Conservation (phyloP, 2,797 vertebrate genomes). For the Poeciliopsis paucimaculata region DNA sequence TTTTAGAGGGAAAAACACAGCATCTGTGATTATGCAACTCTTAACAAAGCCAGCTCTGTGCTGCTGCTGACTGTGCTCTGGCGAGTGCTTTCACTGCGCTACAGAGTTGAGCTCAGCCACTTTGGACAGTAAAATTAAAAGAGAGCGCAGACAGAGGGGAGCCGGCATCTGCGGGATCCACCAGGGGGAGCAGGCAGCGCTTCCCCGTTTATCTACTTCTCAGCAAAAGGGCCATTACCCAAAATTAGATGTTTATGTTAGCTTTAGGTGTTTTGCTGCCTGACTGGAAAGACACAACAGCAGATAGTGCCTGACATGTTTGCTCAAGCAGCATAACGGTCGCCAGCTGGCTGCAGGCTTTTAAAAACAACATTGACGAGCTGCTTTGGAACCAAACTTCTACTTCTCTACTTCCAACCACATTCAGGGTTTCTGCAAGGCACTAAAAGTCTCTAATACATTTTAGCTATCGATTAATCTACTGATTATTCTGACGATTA, state of each 20-base stretch:
- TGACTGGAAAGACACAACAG: not conserved
- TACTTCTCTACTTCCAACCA: not conserved
- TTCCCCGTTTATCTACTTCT: slow-evolving; percentile 4
- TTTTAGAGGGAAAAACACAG: slow-evolving; percentile 4
- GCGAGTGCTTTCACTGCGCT: not conserved
- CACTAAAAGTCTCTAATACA: not conserved
- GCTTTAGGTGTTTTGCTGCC: not conserved
- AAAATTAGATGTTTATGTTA: not conserved
- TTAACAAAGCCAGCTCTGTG: slow-evolving; percentile 30
- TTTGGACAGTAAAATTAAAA: slow-evolving; percentile 4
- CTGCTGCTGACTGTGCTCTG: slow-evolving; percentile 29
- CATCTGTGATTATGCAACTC: slow-evolving; percentile 16
- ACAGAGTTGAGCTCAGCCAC: slow-evolving; percentile 19
- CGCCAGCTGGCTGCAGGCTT: not conserved
- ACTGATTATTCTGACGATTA: no score
- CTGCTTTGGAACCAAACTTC: not conserved
- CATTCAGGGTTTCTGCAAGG: not conserved
- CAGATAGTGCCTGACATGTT: not conserved
- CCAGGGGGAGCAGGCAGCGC: slow-evolving; percentile 30
- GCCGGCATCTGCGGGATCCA: slow-evolving; percentile 37
- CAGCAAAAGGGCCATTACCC: not conserved
- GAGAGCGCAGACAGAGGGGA: slow-evolving; percentile 12
- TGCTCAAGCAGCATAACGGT: not conserved
- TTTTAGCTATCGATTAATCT: not conserved
- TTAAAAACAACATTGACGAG: not conserved